Percentiles rank a stretch among this genome's conserved stretches.
phyloP scores from a whole-genome alignment of 2,797 vertebrate genomes.

The Microctenopoma lineatum region DNA sequence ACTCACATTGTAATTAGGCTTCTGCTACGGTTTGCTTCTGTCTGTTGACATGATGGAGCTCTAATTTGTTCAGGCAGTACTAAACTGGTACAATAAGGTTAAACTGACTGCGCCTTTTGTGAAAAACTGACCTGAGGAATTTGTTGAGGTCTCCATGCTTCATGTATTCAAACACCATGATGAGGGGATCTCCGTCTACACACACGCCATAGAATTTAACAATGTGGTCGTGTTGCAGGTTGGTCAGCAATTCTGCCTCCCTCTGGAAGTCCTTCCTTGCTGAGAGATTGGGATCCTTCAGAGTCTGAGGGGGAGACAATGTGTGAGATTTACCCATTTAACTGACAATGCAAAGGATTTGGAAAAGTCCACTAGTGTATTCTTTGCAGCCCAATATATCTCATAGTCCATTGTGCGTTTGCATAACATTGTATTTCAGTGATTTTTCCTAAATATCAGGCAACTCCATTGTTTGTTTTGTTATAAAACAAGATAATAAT shows the following conservation, averaged over 20 bases:
- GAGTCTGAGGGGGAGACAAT: slow-evolving; percentile 81
- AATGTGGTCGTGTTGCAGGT: slow-evolving; percentile 97
- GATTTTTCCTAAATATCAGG: too few species aligned
- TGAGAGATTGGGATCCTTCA: slow-evolving; percentile 94
- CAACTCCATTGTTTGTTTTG: too few species aligned
- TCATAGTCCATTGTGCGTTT: neutral
- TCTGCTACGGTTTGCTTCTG: neutral
- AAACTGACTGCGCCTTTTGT: neutral
- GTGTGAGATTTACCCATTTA: neutral
- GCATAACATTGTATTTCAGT: too few species aligned
- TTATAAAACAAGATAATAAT: too few species aligned
- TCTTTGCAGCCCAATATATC: neutral
- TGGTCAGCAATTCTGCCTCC: slow-evolving; percentile 97
- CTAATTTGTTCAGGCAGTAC: slow-evolving; percentile 9
- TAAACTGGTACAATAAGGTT: slow-evolving; percentile 7
- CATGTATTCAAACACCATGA: slow-evolving; percentile 99
- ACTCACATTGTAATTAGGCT: slow-evolving; percentile 2
- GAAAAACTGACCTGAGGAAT: slow-evolving; percentile 89
- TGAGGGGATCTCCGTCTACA: slow-evolving; percentile 95
- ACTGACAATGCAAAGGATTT: neutral
- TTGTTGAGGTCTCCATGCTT: slow-evolving; percentile 99
- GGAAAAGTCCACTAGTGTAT: neutral
- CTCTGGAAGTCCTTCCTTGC: slow-evolving; percentile 98
- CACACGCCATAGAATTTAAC: slow-evolving; percentile 98
- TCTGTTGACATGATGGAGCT: slow-evolving; percentile 1